Percentiles rank a stretch among this genome's conserved stretches.
phyloP scores from a whole-genome alignment of 2,113 vertebrate species.

The Lontra canadensis region DNA sequence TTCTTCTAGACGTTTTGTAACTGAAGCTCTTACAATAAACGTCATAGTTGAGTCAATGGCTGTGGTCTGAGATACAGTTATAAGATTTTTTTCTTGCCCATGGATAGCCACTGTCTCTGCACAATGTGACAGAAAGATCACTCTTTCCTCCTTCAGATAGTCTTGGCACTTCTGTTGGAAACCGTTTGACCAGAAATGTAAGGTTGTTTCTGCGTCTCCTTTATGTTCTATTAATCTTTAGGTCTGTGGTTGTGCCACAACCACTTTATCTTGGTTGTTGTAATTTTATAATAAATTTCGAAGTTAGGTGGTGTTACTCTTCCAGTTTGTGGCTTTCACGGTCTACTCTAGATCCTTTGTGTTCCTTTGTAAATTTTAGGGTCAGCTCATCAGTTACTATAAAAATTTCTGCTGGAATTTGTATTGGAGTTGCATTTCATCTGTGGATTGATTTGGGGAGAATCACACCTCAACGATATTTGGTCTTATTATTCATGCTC shows the following conservation, averaged over 20 bases:
- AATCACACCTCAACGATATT: background rate
- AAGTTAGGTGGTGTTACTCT: background rate
- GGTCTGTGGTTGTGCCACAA: background rate
- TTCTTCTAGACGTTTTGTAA: background rate
- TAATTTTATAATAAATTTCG: background rate
- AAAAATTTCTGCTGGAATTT: background rate
- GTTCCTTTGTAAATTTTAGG: background rate
- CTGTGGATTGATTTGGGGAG: background rate
- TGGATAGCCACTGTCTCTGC: too few species aligned
- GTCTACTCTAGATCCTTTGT: background rate
- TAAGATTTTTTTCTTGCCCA: background rate
- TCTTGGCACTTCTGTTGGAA: background rate
- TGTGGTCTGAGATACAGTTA: background rate
- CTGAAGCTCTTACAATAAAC: background rate
- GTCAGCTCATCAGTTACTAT: background rate
- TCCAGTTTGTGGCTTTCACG: background rate
- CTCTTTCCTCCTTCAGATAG: background rate
- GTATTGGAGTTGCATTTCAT: background rate
- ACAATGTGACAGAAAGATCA: background rate
- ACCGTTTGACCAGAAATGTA: background rate
- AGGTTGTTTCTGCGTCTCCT: background rate
- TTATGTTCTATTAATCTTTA: background rate
- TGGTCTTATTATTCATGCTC: background rate
- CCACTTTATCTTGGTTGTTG: background rate
- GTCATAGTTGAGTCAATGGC: background rate